Evolutionary conservation across 2,797 vertebrate genomes (phyloP).

Genomic region (Tympanoctomys barrerae): DNA sequence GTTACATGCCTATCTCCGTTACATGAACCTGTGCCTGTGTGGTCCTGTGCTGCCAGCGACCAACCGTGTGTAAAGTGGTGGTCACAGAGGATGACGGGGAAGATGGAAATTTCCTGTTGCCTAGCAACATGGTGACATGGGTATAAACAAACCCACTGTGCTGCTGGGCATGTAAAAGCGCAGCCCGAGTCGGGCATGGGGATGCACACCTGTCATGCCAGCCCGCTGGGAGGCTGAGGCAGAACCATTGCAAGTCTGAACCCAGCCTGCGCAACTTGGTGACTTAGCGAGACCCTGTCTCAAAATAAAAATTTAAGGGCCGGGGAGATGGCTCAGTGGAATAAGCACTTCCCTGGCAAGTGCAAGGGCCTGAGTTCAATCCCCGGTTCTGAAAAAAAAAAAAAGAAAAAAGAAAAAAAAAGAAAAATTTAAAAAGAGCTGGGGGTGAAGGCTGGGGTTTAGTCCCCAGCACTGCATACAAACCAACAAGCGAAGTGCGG

Average conservation of each 20-base stretch:
- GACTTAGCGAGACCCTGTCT: background rate
- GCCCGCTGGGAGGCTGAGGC: background rate
- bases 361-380: too few species aligned
- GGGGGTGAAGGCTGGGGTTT: background rate
- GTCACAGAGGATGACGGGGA: background rate
- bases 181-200: background rate
- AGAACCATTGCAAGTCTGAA: too few species aligned
- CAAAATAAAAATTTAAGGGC: background rate
- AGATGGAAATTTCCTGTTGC: background rate
- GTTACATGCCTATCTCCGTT: too few species aligned
- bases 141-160: background rate
- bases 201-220: background rate
- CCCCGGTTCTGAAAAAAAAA: too few species aligned
- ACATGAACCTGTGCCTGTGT: background rate
- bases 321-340: too few species aligned
- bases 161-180: background rate
- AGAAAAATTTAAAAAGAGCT: background rate
- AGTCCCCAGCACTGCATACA: background rate
- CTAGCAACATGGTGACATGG: background rate
- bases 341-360: too few species aligned
- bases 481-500: too few species aligned
- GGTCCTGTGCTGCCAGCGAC: background rate
- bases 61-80: background rate
- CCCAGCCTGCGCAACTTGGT: too few species aligned
- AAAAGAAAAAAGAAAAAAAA: background rate